Percentiles rank a stretch among this genome's conserved stretches.
Evolutionary conservation across 2,797 vertebrate genomes (phyloP).

Genomic region (Ptychadena robeensis): DNA sequence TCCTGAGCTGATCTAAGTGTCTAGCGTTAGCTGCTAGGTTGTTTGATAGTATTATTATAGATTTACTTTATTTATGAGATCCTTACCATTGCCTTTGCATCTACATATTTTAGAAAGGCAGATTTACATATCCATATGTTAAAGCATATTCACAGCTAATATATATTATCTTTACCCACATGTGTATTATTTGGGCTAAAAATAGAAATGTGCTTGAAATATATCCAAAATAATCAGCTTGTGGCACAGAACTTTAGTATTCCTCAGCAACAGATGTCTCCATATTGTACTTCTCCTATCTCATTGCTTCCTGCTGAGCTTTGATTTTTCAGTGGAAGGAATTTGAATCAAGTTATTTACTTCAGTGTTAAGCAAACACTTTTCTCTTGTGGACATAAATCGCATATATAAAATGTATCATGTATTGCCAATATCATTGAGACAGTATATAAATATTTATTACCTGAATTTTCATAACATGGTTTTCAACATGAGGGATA

Average conservation of each 20-base stretch:
- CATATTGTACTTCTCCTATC: slow-evolving; percentile 1
- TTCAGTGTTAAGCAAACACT: slow-evolving; percentile 11
- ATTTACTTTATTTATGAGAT: no score
- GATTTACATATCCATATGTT: no score
- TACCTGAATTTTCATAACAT: slow-evolving; percentile 4
- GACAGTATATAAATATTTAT: not conserved
- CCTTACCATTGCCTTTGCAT: no score
- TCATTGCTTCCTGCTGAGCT: slow-evolving; percentile 10
- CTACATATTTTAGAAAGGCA: no score
- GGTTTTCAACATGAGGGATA: slow-evolving; percentile 25
- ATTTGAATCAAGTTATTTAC: slow-evolving; percentile 22
- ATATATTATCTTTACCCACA: no score
- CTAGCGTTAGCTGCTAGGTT: no score
- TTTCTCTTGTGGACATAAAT: slow-evolving; percentile 9
- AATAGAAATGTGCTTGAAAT: not conserved
- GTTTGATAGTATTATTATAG: no score
- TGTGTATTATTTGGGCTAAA: no score
- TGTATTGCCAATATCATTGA: not conserved
- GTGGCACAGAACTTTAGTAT: not conserved
- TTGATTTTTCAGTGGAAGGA: not conserved
- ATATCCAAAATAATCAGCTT: not conserved
- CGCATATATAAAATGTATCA: slow-evolving; percentile 15
- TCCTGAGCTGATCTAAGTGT: no score
- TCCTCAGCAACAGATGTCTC: slow-evolving; percentile 5
- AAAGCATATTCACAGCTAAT: no score